Evolutionary conservation across 2,113 vertebrate species (phyloP).

Genomic region (Pachycephala philippinensis): DNA sequence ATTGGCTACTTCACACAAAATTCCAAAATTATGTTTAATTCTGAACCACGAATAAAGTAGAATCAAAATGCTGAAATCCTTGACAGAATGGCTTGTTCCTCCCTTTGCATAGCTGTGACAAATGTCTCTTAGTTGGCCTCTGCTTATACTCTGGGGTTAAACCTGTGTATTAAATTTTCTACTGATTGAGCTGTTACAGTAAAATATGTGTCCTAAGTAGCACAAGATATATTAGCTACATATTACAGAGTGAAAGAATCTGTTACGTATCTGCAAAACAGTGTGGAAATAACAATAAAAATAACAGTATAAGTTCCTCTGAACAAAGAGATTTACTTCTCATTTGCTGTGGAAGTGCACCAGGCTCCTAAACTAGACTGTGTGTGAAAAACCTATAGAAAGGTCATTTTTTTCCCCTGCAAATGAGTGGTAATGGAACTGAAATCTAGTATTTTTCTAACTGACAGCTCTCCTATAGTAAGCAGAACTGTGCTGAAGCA

Average conservation of each 20-base stretch:
- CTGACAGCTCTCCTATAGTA: background rate
- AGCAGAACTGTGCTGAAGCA: background rate
- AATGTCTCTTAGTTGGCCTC: rapidly evolving
- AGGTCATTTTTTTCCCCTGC: background rate
- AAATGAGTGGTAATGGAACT: background rate
- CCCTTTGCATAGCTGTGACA: background rate
- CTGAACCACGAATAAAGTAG: background rate
- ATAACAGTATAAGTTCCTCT: background rate
- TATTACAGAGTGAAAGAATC: background rate
- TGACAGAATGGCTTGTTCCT: background rate
- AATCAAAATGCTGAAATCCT: background rate
- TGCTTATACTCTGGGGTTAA: background rate
- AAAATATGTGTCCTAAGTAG: background rate
- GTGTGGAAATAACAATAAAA: background rate
- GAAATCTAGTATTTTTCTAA: background rate
- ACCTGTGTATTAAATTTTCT: background rate
- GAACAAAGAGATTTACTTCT: background rate
- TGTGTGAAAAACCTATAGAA: background rate
- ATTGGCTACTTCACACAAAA: background rate
- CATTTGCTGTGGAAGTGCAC: background rate
- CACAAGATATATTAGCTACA: background rate
- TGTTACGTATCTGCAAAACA: background rate
- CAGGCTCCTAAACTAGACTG: background rate
- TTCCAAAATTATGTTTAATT: background rate
- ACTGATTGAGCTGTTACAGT: background rate